phyloP scores from a whole-genome alignment of 2,113 vertebrate genomes.

The Lichenostomus cassidix region DNA sequence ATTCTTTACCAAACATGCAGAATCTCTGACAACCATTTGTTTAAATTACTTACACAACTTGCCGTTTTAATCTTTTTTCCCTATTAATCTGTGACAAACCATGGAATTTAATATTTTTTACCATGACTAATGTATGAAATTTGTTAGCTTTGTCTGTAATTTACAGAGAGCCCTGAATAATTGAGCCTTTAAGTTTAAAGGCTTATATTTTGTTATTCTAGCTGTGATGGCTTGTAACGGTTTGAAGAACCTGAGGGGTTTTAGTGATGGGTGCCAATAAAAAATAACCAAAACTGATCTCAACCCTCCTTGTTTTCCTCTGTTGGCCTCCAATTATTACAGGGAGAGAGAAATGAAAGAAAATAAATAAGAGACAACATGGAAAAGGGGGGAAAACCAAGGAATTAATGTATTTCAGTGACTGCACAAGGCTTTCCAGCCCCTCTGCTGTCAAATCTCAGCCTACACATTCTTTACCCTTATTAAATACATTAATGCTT shows the following conservation, averaged over 20 bases:
- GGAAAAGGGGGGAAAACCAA: neutral
- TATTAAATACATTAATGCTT: neutral
- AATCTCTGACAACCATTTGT: conserved; percentile 60
- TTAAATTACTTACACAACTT: conserved; percentile 54
- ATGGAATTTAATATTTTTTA: conserved; percentile 68
- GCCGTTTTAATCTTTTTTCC: conserved; percentile 47
- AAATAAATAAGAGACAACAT: neutral
- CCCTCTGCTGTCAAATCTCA: neutral
- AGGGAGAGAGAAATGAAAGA: neutral
- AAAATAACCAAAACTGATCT: neutral
- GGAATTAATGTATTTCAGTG: neutral
- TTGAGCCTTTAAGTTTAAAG: conserved; percentile 58
- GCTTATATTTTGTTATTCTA: conserved; percentile 54
- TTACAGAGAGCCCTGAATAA: conserved; percentile 55
- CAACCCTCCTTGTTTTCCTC: neutral
- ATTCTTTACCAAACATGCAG: conserved; percentile 54
- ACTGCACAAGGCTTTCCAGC: neutral
- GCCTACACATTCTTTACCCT: neutral
- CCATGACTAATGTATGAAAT: conserved; percentile 70
- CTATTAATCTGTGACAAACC: conserved; percentile 69
- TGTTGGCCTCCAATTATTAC: neutral
- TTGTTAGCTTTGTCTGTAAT: conserved; percentile 67
- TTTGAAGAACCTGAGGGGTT: conserved; percentile 35
- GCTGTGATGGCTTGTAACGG: conserved; percentile 22
- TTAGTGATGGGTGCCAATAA: conserved; percentile 21